Percentiles rank a stretch among this genome's conserved stretches.
Conservation (phyloP, 2,113 vertebrate species). For the Hydrolagus affinis region DNA sequence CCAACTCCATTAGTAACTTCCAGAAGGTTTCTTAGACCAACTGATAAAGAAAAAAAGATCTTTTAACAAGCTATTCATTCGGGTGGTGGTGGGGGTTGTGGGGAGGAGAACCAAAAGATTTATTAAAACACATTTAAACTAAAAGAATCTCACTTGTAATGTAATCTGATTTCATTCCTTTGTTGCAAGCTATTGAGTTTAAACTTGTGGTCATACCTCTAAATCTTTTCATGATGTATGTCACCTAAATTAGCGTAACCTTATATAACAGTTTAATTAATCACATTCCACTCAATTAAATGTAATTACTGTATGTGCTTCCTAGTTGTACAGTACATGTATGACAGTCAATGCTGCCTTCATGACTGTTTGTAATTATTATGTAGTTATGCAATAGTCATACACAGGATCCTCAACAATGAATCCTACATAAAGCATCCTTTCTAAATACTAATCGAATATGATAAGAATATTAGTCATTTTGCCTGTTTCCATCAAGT, state of each 20-base stretch:
- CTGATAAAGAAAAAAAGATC: background rate
- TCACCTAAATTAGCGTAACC: background rate
- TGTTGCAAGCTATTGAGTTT: background rate
- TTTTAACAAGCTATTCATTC: background rate
- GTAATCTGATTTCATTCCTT: background rate
- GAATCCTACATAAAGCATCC: too few relatives aligned
- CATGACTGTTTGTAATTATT: background rate
- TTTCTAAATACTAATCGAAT: background rate
- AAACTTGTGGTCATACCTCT: background rate
- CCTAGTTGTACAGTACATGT: background rate
- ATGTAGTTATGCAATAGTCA: background rate
- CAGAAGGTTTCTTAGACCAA: background rate
- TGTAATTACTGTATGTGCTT: background rate
- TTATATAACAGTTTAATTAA: background rate
- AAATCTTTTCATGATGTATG: background rate
- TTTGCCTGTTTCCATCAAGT: background rate
- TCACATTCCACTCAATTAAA: background rate
- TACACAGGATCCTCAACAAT: too few relatives aligned
- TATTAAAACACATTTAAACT: background rate
- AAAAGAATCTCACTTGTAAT: background rate
- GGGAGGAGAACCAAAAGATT: background rate
- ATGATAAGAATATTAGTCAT: background rate
- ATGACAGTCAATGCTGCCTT: background rate
- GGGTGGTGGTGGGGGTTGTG: too few relatives aligned
- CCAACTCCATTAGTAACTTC: background rate